Percentiles rank a stretch among this genome's conserved stretches.
These are phyloP conservation scores for Andrena hattorfiana DNA, from an alignment of 2,888 invertebrate species.

Conservation along the genomic window DNA sequence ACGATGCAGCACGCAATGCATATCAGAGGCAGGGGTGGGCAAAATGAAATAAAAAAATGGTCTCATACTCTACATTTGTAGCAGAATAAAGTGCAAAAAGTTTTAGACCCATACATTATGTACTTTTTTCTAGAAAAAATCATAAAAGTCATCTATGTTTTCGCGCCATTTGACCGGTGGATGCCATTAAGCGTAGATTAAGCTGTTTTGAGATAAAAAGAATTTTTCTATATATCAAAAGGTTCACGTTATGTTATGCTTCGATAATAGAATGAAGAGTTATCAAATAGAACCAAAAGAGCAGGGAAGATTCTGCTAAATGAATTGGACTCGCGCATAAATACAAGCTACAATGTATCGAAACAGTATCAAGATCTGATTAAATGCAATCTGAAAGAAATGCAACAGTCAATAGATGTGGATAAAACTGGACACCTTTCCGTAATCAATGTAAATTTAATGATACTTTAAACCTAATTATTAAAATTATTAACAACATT, in stretches of 20 bases:
- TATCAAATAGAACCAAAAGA: constrained; percentile 65
- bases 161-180: no score
- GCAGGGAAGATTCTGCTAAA: constrained; percentile 69
- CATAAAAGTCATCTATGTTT: no score
- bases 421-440: constrained; percentile 66
- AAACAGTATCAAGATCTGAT: constrained; percentile 67
- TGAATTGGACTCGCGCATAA: constrained; percentile 74
- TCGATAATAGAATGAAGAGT: constrained; percentile 68
- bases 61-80: no score
- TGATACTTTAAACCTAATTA: background rate
- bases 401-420: constrained; percentile 68
- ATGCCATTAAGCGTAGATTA: no score
- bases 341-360: constrained; percentile 66
- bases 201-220: background rate
- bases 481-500: background rate
- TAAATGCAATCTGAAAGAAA: constrained; percentile 63
- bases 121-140: no score
- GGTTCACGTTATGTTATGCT: constrained; percentile 6
- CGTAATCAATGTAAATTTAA: constrained; percentile 73
- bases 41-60: no score
- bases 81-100: no score
- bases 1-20: no score
- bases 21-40: no score
- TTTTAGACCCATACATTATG: no score
- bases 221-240: background rate